phyloP scores from a whole-genome alignment of 2,113 vertebrate genomes.

The Madoqua kirkii region DNA sequence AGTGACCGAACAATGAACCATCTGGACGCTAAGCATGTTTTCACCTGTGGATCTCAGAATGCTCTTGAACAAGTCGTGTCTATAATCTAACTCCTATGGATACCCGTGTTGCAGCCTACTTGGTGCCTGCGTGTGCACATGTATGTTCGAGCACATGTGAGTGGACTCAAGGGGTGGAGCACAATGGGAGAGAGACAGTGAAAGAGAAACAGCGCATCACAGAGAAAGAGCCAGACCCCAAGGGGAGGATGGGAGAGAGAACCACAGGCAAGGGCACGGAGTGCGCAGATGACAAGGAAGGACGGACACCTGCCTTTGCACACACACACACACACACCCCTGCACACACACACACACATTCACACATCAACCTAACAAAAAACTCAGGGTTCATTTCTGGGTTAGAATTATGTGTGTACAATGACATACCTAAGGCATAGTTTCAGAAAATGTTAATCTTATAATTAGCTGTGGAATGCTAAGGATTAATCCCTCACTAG shows the following conservation, averaged over 20 bases:
- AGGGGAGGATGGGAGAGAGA: fast-evolving
- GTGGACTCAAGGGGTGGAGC: not conserved
- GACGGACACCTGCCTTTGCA: fast-evolving
- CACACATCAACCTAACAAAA: not conserved
- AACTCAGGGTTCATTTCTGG: not conserved
- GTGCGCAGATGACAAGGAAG: not conserved
- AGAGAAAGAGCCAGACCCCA: not conserved
- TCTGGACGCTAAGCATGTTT: not conserved
- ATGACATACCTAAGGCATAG: not conserved
- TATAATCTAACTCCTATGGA: fast-evolving
- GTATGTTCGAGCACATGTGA: fast-evolving
- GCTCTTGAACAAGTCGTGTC: no score
- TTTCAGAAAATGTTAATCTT: not conserved
- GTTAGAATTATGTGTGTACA: not conserved
- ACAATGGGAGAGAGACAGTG: fast-evolving
- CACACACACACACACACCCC: no score
- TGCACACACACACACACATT: not conserved
- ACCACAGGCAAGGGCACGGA: fast-evolving
- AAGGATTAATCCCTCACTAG: not conserved
- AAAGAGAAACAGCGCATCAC: not conserved
- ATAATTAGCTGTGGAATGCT: no score
- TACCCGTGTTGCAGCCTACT: fast-evolving
- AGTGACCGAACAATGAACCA: fast-evolving
- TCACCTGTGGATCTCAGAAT: not conserved
- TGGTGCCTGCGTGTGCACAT: fast-evolving